Evolutionary conservation across 92 coral and sea anemone species (phyloP), one percentile per base, ranked within the genome.

Genomic region (Desmophyllum pertusum): DNA sequence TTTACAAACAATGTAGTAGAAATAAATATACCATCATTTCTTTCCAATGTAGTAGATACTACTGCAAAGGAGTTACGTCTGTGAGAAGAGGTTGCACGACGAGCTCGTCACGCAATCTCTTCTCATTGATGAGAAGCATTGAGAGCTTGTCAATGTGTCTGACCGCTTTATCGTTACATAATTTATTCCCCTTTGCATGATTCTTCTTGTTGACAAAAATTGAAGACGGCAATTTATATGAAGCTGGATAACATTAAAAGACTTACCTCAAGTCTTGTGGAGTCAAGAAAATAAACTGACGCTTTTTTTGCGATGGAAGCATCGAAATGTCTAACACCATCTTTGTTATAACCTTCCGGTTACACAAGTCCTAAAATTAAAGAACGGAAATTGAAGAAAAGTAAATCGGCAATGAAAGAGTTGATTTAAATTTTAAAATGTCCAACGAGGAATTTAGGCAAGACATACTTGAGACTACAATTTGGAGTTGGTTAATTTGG

Each of bases 251-350:
- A 25, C 35, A 59, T 59, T 15, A 14, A 23, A 2, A n/a, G 11
- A 38, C 70, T 33, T 72, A 73, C 86, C 86, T 82, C 35, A 82
- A 53, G 69, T 82, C 80, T 31, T 21, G 80, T 1, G 78, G 78
- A 43, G 79, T 82, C 41, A 82, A 23, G 48, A 84, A 63, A 38
- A 84, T 84, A 62, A 84, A 75, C 33, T 84, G 87, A 14, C 83
- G 59, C 3, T 61, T 23, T 51, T 33, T 37, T 65, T 84, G 75
- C 19, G 61, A 70, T 40, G 83, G 83, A 23, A 79, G n/a, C 43
- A 25, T 30, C 14, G 87, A 76, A 30, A 84, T 68, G 9, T 71
- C 81, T 10, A 84, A 18, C 61, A 84, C 65, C 79, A 74, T 84
- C 1, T 84, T 69, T 65, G 64, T 84, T 17, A 62, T 77, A 23